Base-by-base conservation (phyloP, 2,113 vertebrate species). In the Nycticryphes semicollaris region DNA sequence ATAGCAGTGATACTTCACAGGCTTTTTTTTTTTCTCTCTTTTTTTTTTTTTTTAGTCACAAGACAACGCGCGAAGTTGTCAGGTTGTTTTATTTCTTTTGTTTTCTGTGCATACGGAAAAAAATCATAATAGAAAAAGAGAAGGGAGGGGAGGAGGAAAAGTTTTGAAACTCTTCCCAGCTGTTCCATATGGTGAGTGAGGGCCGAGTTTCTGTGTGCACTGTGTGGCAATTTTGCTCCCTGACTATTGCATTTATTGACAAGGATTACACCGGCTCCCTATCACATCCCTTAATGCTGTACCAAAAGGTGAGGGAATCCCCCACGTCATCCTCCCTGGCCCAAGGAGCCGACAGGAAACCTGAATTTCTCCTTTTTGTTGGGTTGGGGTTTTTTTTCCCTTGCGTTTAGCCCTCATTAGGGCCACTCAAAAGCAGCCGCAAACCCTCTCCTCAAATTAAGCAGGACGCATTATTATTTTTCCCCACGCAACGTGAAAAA, bases 1-100 rank as follows among this genome's bases (percentile, higher is more conserved):
- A 99, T 98, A 99, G 98, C 98, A 98, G 98, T 99, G 98, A 99
- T 99, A 99, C 98, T 98, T 98, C 97, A 98, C 98, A 98, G 98
- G 98, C 98, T 98, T 94, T 83, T 96, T 97, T 95, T 82, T 79
- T 64, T 27, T 13, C 24, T 28, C 24, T 37, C 14, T 24, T 85
- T 50, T 87, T 91, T 93, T 81, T 96, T 90, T 96, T 82, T 75
- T 82, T 45, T 57, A 97, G 98, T 99, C 98, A 99, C 98, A 99
- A 99, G 98, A 98, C 98, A 96, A 97, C 50, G 92, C 96, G 95
- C 97, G 67, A 98, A 98, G 97, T 98, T 97, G 97, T 98, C 97
- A 96, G 95, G 95, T 98, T 97, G 96, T 96, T 98, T 97, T 95
- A 95, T 97, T 97, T 92, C 96, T 97, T 97, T 96, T 90, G 85